Conservation (phyloP, 2,113 vertebrate genomes). For the Prionailurus viverrinus region DNA sequence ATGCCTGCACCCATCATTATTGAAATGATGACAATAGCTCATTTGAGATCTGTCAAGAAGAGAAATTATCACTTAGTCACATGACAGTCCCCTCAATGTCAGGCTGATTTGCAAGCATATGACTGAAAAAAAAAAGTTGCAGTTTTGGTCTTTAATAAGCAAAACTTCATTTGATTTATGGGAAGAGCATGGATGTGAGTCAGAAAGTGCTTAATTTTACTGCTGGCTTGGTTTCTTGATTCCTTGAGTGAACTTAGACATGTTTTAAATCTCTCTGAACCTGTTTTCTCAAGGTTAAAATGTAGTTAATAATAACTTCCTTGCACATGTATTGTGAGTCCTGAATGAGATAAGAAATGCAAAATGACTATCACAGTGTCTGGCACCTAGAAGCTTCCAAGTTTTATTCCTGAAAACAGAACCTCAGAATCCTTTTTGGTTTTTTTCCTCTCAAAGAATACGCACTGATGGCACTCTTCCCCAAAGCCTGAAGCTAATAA, state of each 20-base stretch:
- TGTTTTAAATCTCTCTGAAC: not conserved
- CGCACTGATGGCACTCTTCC: not conserved
- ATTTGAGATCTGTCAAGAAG: not conserved
- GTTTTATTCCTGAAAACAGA: slow-evolving; percentile 17
- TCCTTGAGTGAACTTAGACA: not conserved
- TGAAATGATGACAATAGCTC: not conserved
- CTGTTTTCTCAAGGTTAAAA: slow-evolving; percentile 12
- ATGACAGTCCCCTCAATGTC: not conserved
- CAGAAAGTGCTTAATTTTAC: not conserved
- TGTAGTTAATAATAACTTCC: slow-evolving; percentile 18
- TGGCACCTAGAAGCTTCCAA: not conserved
- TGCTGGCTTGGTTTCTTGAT: not conserved
- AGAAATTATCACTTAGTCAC: not conserved
- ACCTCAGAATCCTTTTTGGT: not conserved
- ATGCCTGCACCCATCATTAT: not conserved
- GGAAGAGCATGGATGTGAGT: not conserved
- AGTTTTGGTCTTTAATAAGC: not conserved
- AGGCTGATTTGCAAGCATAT: not conserved
- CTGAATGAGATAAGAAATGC: not conserved
- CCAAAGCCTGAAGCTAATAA: slow-evolving; percentile 55
- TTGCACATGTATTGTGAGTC: not conserved
- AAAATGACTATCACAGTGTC: not conserved
- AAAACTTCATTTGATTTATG: slow-evolving; percentile 6
- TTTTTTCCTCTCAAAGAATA: slow-evolving; percentile 30
- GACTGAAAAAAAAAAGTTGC: not conserved